These are phyloP conservation scores for Vollenhovia emeryi DNA, from an alignment of 1,140 invertebrate genomes.

Conservation along the genomic window DNA sequence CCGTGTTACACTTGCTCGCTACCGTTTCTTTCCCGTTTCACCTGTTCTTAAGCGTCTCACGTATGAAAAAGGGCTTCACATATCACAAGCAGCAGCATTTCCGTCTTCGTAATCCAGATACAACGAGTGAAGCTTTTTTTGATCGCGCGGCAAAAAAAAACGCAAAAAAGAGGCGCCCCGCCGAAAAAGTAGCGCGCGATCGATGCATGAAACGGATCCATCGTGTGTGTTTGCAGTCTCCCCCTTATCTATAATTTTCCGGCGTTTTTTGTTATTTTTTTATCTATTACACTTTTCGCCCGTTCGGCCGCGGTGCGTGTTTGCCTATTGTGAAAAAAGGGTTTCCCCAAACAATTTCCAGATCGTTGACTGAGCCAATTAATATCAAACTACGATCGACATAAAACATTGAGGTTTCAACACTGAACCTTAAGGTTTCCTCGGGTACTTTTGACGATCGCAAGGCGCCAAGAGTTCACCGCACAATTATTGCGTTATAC, in stretches of 20 bases:
- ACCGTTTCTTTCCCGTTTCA: conserved; percentile 33
- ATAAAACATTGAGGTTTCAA: not conserved
- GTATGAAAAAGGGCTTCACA: conserved; percentile 41
- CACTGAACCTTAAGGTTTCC: not conserved
- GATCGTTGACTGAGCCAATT: conserved; percentile 8
- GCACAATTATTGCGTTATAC: not conserved
- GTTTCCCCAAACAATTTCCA: conserved; percentile 30
- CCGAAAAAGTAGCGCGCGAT: conserved; percentile 39
- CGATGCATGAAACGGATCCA: conserved; percentile 60
- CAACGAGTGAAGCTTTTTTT: conserved; percentile 46
- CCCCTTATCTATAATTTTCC: conserved; percentile 60
- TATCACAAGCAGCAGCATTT: conserved; percentile 45
- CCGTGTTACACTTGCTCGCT: conserved; percentile 31
- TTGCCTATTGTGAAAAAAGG: conserved; percentile 27
- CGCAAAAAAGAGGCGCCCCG: conserved; percentile 44
- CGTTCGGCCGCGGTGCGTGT: not conserved
- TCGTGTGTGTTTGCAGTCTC: conserved; percentile 51
- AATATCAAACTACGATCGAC: not conserved
- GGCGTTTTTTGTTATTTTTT: conserved; percentile 47
- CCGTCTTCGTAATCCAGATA: conserved; percentile 57
- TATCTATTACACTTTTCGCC: conserved; percentile 17
- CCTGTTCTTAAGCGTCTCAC: conserved; percentile 46
- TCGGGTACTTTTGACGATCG: too few species aligned
- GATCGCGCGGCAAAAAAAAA: conserved; percentile 16
- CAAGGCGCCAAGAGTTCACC: too few species aligned